Conservation (phyloP, 2,888 invertebrate genomes). For the Amphipyra tragopoginis region DNA sequence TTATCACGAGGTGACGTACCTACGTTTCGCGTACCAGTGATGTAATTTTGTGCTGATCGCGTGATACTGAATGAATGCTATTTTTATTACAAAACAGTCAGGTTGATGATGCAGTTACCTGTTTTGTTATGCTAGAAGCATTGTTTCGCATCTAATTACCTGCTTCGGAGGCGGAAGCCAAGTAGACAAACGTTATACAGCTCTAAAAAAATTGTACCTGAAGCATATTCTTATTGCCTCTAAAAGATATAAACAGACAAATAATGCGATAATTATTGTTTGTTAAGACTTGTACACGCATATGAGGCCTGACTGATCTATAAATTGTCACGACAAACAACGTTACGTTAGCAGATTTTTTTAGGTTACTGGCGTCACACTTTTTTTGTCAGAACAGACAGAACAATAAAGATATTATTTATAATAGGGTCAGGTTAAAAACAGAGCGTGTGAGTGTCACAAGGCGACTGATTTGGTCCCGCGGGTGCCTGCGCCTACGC, state of each 20-base stretch:
- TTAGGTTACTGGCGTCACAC: slow-evolving; percentile 59
- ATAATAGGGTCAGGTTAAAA: slow-evolving; percentile 76
- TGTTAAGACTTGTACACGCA: slow-evolving; percentile 20
- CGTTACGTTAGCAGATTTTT: slow-evolving; percentile 53
- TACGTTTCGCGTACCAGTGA: slow-evolving; percentile 68
- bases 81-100: slow-evolving; percentile 56
- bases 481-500: slow-evolving; percentile 78
- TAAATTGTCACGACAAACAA: slow-evolving; percentile 43
- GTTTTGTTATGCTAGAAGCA: background rate
- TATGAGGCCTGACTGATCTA: slow-evolving; percentile 22
- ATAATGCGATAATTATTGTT: slow-evolving; percentile 9
- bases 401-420: slow-evolving; percentile 65
- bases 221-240: slow-evolving; percentile 18
- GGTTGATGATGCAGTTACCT: slow-evolving; percentile 16
- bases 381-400: slow-evolving; percentile 60
- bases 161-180: background rate
- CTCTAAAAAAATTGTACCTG: background rate
- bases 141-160: background rate
- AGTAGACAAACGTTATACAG: background rate
- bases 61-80: slow-evolving; percentile 67
- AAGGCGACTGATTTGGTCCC: slow-evolving; percentile 81
- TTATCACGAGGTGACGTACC: slow-evolving; percentile 72
- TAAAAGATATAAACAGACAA: slow-evolving; percentile 3
- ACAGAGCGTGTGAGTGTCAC: slow-evolving; percentile 72
- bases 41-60: slow-evolving; percentile 73